A percentile compares a stretch with the other conserved stretches of the same genome.
Conservation (phyloP, 2,113 vertebrate species). For the Pavo muticus region DNA sequence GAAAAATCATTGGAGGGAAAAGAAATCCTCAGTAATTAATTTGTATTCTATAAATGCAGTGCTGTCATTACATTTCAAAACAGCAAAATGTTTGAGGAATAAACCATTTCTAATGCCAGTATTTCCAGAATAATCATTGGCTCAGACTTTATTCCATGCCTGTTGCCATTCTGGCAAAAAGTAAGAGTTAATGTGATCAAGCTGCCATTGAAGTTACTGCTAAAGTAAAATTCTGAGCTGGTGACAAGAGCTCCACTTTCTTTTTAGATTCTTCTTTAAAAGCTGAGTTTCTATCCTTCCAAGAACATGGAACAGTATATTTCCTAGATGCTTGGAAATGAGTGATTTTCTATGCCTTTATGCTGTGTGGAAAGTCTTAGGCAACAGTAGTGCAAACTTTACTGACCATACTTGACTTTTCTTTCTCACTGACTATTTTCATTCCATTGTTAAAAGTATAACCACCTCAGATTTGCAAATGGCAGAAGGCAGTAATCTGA, state of each 20-base stretch:
- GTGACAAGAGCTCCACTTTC: not conserved
- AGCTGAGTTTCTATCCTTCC: not conserved
- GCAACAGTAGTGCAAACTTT: not conserved
- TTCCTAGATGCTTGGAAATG: not conserved
- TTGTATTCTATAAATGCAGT: not conserved
- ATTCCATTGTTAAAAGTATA: not conserved
- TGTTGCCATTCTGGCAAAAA: not conserved
- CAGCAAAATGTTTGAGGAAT: not conserved
- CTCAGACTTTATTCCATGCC: not conserved
- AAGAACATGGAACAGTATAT: not conserved
- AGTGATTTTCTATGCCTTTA: not conserved
- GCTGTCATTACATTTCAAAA: not conserved
- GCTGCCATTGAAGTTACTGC: not conserved
- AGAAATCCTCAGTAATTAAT: not conserved
- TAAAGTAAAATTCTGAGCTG: not conserved
- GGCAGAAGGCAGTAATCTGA: not conserved
- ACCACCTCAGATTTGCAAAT: rapidly evolving
- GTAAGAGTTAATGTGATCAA: not conserved
- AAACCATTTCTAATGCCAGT: not conserved
- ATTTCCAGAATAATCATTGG: not conserved
- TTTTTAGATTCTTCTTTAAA: not conserved
- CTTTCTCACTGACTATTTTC: not conserved
- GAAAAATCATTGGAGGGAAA: not conserved
- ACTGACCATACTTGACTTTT: not conserved
- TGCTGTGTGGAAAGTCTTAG: not conserved